Evolutionary conservation across 2,113 vertebrate species (phyloP).

Genomic region (Myxocyprinus asiaticus): DNA sequence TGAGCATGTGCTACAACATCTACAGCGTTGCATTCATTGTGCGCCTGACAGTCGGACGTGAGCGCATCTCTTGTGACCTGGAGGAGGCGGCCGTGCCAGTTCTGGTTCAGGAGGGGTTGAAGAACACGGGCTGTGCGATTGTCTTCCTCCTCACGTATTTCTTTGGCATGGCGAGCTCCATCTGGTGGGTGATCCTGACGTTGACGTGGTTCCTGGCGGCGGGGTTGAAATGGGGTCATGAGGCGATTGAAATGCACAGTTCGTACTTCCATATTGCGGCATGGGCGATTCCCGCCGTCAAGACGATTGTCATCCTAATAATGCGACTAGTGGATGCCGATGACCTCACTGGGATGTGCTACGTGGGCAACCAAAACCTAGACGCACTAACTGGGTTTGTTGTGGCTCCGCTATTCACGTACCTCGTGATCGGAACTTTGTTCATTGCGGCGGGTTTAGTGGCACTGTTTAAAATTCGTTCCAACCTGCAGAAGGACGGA

Average conservation of each 20-base stretch:
- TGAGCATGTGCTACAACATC: slow-evolving; percentile 99
- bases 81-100: slow-evolving; percentile 92
- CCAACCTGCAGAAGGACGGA: slow-evolving; percentile 97
- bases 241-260: slow-evolving; percentile 99
- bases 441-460: slow-evolving; percentile 95
- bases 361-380: slow-evolving; percentile 93
- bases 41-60: slow-evolving; percentile 91
- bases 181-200: slow-evolving; percentile 99
- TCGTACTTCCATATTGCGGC: slow-evolving; percentile 98
- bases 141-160: slow-evolving; percentile 99
- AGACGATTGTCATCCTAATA: slow-evolving; percentile 97
- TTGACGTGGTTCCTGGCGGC: slow-evolving; percentile 98
- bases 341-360: slow-evolving; percentile 92
- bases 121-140: slow-evolving; percentile 98
- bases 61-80: slow-evolving; percentile 98
- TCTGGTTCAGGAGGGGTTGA: slow-evolving; percentile 96
- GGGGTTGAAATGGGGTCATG: slow-evolving; percentile 97
- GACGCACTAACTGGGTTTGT: slow-evolving; percentile 96
- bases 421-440: slow-evolving; percentile 93
- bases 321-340: slow-evolving; percentile 97
- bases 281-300: slow-evolving; percentile 96
- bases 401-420: slow-evolving; percentile 93
- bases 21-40: slow-evolving; percentile 99
- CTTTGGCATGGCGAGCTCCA: slow-evolving; percentile 99
- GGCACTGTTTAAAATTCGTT: slow-evolving; percentile 97